Conservation (phyloP, 1,140 invertebrate species). For the Planococcus citri region DNA sequence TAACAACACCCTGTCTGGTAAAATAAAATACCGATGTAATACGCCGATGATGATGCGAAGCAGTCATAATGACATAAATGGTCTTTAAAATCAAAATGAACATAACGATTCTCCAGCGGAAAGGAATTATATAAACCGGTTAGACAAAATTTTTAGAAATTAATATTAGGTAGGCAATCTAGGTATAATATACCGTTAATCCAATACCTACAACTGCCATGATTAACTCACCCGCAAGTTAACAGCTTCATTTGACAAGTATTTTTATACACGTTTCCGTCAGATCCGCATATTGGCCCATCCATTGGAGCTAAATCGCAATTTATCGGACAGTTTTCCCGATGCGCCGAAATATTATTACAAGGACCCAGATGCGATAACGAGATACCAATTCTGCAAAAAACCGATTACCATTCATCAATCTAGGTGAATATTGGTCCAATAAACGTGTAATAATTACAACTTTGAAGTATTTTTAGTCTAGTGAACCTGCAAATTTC, state of each 20-base stretch:
- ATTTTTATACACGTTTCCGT: conserved; percentile 85
- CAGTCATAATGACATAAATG: too few species aligned
- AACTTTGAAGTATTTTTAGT: too few species aligned
- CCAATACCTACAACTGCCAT: neutral
- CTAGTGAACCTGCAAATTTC: conserved; percentile 57
- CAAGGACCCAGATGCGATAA: conserved; percentile 71
- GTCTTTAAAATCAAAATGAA: too few species aligned
- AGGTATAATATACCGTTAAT: too few species aligned
- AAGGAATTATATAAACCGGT: too few species aligned
- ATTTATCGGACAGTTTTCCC: conserved; percentile 75
- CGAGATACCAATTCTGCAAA: conserved; percentile 44
- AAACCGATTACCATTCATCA: neutral
- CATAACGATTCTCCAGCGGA: too few species aligned
- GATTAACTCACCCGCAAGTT: conserved; percentile 61
- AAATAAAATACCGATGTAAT: conserved; percentile 20
- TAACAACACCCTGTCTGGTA: conserved; percentile 42
- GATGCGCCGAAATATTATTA: conserved; percentile 72
- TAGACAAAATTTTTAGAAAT: neutral
- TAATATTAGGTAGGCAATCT: too few species aligned
- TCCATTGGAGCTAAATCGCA: conserved; percentile 70
- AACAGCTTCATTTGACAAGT: conserved; percentile 84
- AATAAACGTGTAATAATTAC: too few species aligned
- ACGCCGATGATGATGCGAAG: neutral
- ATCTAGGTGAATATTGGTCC: neutral
- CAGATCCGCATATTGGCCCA: conserved; percentile 79